Base-by-base conservation (phyloP, 2,888 invertebrate genomes). In the Noctuana brunneofusca region DNA sequence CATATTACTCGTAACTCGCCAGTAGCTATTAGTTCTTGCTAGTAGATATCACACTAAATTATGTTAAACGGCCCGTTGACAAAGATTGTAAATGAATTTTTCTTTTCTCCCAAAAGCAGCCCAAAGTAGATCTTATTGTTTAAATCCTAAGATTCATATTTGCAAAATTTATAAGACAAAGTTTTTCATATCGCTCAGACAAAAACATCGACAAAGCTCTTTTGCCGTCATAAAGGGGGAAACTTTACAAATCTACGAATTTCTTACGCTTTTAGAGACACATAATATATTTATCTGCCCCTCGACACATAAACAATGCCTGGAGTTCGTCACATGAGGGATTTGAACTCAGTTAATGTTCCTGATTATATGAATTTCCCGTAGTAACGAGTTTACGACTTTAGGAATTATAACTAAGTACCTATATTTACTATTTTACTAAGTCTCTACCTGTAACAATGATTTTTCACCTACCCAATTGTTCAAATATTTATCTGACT, bases 181-280 rank as follows among this genome's bases (percentile, higher is more conserved):
- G 83, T 89, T 89, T 89, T 87, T 88, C 87, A 89, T 87, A 87
- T 89, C 84, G 75, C 78, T 80, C 78, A 77, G 78, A 81, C 81
- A 78, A 86, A 87, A 86, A 89, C 89, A 87, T 88, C 80, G 86
- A 82, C 79, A 75, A 78, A 78, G 84, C 75, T 81, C 83, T 86
- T 87, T 78, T 78, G 81, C 80, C 83, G 80, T 89, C 89, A 87
- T 89, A 89, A 89, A 88, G 80, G 89, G 89, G 89, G 80, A 86
- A 89, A 90, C 80, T 90, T 91, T 89, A 89, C 87, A 90, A 89
- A 89, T 90, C 86, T 89, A 81, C 78, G 87, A 81, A 90, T 89
- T 88, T 89, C 89, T 85, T 86, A 84, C 86, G 87, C 87, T 89
- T 87, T 87, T 84, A 84, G 84, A 81, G 83, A 81, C 84, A 86